A percentile compares a stretch with the other conserved stretches of the same genome.
These are phyloP conservation scores for Euplexia lucipara DNA, from an alignment of 2,888 invertebrate species.

Conservation along the genomic window DNA sequence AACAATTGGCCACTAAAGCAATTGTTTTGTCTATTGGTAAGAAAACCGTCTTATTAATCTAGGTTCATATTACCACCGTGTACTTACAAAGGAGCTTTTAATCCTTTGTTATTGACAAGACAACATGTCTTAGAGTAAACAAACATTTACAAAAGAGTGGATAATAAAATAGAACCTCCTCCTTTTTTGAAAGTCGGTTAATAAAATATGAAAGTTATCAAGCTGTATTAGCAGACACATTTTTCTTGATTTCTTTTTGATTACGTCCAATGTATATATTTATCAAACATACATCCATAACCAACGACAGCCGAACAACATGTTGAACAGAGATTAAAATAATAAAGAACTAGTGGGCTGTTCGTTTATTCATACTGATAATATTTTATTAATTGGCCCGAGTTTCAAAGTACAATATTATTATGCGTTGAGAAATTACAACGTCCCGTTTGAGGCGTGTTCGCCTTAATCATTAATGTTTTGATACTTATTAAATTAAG, in stretches of 20 bases:
- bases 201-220: conserved; percentile 23
- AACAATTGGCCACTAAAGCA: too few species aligned
- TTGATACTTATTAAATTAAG: conserved; percentile 66
- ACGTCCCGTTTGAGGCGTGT: conserved; percentile 47
- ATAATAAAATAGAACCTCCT: too few species aligned
- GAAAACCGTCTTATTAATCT: too few species aligned
- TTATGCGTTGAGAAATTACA: conserved; percentile 52
- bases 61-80: not conserved
- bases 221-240: conserved; percentile 18
- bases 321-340: conserved; percentile 36
- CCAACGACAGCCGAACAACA: conserved; percentile 37
- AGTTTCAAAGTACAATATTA: conserved; percentile 59
- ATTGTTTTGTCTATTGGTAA: too few species aligned
- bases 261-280: conserved; percentile 36
- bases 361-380: conserved; percentile 44
- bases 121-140: not conserved
- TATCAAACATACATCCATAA: conserved; percentile 44
- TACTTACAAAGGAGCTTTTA: not conserved
- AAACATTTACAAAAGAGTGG: conserved; percentile 3
- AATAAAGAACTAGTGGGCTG: conserved; percentile 48
- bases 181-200: too few species aligned
- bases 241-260: conserved; percentile 29
- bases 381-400: conserved; percentile 54
- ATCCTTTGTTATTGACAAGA: conserved; percentile 2
- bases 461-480: conserved; percentile 64